A percentile compares a stretch with the other conserved stretches of the same genome.
These are phyloP conservation scores for Garra rufa DNA, from an alignment of 2,113 vertebrate species.

Conservation along the genomic window DNA sequence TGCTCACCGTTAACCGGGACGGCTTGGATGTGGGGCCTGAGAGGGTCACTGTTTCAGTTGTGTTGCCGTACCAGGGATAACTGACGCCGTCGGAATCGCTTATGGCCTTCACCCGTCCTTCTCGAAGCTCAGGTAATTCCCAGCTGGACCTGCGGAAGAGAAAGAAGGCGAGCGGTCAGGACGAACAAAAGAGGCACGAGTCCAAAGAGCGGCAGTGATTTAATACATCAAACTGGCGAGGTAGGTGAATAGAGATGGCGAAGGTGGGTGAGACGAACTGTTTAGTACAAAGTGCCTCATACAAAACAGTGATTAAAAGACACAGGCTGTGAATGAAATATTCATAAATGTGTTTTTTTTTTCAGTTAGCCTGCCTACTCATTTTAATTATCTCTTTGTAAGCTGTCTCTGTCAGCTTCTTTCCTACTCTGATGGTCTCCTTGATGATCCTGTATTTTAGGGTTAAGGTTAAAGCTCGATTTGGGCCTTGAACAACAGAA, in stretches of 20 bases:
- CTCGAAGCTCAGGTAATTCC: constrained; percentile 87
- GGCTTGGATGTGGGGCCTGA: constrained; percentile 86
- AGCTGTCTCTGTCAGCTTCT: background rate
- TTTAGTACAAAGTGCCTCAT: background rate
- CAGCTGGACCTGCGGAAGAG: constrained; percentile 83
- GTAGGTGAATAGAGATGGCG: background rate
- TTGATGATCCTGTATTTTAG: background rate
- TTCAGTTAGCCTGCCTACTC: background rate
- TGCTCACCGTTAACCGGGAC: constrained; percentile 87
- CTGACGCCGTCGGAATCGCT: constrained; percentile 90
- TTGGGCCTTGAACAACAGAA: background rate
- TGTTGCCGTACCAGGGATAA: constrained; percentile 92
- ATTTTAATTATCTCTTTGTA: background rate
- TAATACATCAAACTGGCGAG: constrained; percentile 14
- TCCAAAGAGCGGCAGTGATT: background rate
- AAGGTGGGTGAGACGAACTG: background rate
- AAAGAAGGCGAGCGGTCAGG: background rate
- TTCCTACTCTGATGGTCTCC: background rate
- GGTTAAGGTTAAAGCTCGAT: background rate
- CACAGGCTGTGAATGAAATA: constrained; percentile 4
- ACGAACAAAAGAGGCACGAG: constrained; percentile 4
- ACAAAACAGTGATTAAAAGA: constrained; percentile 27
- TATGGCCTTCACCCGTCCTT: constrained; percentile 89
- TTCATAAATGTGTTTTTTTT: constrained; percentile 15
- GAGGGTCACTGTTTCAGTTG: constrained; percentile 88